Percentiles rank a stretch among this genome's conserved stretches.
phyloP scores from a whole-genome alignment of 1,140 invertebrate genomes.

The Ceratitis capitata region DNA sequence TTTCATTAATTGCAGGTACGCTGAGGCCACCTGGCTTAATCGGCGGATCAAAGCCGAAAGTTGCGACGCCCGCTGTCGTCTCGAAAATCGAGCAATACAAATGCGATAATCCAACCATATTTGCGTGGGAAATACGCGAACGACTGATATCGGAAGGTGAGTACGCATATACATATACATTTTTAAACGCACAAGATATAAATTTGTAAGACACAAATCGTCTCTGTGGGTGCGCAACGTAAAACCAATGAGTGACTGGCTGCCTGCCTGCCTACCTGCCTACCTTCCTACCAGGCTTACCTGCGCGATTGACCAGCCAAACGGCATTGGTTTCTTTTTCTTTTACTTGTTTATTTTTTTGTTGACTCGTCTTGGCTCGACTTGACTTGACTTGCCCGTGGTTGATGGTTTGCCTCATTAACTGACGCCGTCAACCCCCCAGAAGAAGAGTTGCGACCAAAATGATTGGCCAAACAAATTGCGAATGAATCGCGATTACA shows the following conservation, averaged over 20 bases:
- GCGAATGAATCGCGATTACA: conserved; percentile 6
- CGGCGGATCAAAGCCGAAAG: conserved; percentile 98
- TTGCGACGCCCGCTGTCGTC: conserved; percentile 95
- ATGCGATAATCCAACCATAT: conserved; percentile 95
- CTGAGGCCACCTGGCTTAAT: conserved; percentile 93
- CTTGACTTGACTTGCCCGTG: background rate
- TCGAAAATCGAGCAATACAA: conserved; percentile 97
- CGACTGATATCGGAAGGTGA: conserved; percentile 94
- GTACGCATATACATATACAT: conserved; percentile 44
- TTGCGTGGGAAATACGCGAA: conserved; percentile 96
- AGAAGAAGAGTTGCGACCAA: conserved; percentile 32
- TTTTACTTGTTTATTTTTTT: too few relatives aligned
- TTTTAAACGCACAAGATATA: background rate
- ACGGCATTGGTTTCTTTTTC: background rate
- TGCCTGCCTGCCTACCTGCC: background rate
- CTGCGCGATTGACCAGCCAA: background rate
- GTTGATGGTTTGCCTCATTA: conserved; percentile 1
- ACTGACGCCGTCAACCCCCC: conserved; percentile 28
- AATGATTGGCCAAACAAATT: conserved; percentile 37
- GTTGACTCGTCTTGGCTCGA: background rate
- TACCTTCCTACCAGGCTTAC: background rate
- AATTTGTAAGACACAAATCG: conserved; percentile 23
- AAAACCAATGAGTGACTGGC: conserved; percentile 27
- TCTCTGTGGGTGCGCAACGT: background rate
- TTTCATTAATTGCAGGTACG: conserved; percentile 76